Base-by-base conservation (phyloP, 2,888 invertebrate species). In the Lingula anatina region DNA sequence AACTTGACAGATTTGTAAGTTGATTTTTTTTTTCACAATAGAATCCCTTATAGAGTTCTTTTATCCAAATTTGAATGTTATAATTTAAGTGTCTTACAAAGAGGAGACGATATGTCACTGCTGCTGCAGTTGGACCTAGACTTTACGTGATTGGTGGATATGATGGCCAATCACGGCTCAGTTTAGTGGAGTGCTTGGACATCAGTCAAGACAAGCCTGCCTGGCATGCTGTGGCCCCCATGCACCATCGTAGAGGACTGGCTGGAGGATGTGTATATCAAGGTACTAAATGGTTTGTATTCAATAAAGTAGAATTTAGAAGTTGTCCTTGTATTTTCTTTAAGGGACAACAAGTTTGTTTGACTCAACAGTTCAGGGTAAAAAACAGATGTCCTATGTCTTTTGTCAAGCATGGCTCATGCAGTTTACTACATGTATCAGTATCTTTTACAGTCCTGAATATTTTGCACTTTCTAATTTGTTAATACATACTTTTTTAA, bases 81-180 rank as follows among this genome's bases (percentile, higher is more conserved):
- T 38, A 15, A 12, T 38, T 44, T 20, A 54, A 74, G 74, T 64
- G 53, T 46, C 53, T 75, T 25, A 56, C 65, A 12, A 59, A 68
- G 47, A 60, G 68, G 47, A 46, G 73, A 18, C 58, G 74, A 9
- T 75, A 75, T 59, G 74, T 75, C 23, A 70, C 74, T 3, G 63
- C 74, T 15, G 70, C 70, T 1, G 61, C 74, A 5, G 53, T 74
- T 4, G 66, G 68, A 46, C 65, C 66, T 28, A 65, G 62, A 40
- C 58, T 75, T 20, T 75, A 71, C 57, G 71, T 73, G 23, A 65
- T 75, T 51, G 75, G 75, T 28, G 75, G 75, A 25, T 73, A 71
- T 48, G 74, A 74, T 54, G 71, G 71, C 41, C 68, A 69, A 48
- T 57, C 68, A 9, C 60, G 74, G 15, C 64, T 75, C 2, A 68